Evolutionary conservation across 2,113 vertebrate species (phyloP).

Genomic region (Cyprinodon brontotheroides): DNA sequence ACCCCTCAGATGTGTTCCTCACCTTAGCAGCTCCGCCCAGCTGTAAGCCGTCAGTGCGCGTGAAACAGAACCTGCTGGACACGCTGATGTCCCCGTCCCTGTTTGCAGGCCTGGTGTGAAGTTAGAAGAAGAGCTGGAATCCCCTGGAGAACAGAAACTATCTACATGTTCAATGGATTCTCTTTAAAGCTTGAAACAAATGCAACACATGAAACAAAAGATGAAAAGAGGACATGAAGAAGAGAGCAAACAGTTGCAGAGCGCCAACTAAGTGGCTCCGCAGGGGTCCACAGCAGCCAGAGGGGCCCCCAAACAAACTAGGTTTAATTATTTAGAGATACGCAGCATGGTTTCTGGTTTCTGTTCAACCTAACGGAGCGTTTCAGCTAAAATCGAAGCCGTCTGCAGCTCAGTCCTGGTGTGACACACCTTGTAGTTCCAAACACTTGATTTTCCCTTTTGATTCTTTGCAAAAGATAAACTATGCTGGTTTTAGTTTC

Average conservation of each 20-base stretch:
- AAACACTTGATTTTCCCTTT: neutral
- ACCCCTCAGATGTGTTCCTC: conserved; percentile 53
- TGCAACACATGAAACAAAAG: conserved; percentile 28
- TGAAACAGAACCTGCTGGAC: conserved; percentile 54
- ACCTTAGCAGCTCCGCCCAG: conserved; percentile 19
- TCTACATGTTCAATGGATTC: conserved; percentile 27
- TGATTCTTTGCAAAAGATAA: neutral
- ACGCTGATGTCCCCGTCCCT: conserved; percentile 28
- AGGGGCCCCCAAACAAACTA: neutral
- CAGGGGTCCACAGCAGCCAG: neutral
- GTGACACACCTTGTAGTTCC: neutral
- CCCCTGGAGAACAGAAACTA: neutral
- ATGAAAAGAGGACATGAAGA: conserved; percentile 36
- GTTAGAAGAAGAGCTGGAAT: too few relatives aligned
- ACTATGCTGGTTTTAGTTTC: neutral
- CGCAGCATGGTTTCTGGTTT: neutral
- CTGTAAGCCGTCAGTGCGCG: neutral
- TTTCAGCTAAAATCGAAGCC: neutral
- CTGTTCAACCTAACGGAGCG: neutral
- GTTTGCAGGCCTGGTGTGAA: conserved; percentile 56
- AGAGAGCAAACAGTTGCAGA: neutral
- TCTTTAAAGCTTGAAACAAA: conserved; percentile 47
- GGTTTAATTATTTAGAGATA: neutral
- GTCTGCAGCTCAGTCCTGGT: too few relatives aligned
- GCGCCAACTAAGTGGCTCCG: neutral